Conservation (phyloP, 2,888 invertebrate species). For the Cyrtodaria siliqua region DNA sequence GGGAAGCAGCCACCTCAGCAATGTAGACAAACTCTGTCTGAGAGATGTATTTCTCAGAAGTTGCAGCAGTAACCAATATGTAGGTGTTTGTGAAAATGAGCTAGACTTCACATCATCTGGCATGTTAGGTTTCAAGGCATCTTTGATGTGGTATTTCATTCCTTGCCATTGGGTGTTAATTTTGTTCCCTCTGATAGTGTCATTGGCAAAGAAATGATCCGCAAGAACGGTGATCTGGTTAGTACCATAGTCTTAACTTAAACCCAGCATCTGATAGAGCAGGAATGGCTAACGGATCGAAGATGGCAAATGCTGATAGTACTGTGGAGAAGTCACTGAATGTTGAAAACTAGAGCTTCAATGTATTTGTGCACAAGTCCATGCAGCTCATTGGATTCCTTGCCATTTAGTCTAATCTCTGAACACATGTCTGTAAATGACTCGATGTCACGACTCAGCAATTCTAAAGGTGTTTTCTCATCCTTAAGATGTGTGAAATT, state of each 20-base stretch:
- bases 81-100: not conserved
- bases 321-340: slow-evolving; percentile 26
- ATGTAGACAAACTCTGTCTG: slow-evolving; percentile 7
- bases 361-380: slow-evolving; percentile 18
- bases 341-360: slow-evolving; percentile 32
- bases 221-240: slow-evolving; percentile 12
- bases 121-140: slow-evolving; percentile 13
- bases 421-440: slow-evolving; percentile 32
- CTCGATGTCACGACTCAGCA: slow-evolving; percentile 36
- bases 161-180: slow-evolving; percentile 28
- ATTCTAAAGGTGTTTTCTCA: slow-evolving; percentile 18
- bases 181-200: not conserved
- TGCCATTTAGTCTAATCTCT: slow-evolving; percentile 25
- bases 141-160: slow-evolving; percentile 32
- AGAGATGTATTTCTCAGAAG: slow-evolving; percentile 11
- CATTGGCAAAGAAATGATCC: slow-evolving; percentile 25
- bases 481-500: slow-evolving; percentile 17
- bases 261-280: slow-evolving; percentile 12
- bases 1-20: slow-evolving; percentile 45
- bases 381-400: slow-evolving; percentile 16
- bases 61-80: slow-evolving; percentile 28
- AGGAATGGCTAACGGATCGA: slow-evolving; percentile 41
- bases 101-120: slow-evolving; percentile 13
- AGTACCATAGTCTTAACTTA: slow-evolving; percentile 31
- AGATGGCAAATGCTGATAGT: slow-evolving; percentile 24